phyloP scores from a whole-genome alignment of 1,140 invertebrate genomes.

The Drosophila auraria region DNA sequence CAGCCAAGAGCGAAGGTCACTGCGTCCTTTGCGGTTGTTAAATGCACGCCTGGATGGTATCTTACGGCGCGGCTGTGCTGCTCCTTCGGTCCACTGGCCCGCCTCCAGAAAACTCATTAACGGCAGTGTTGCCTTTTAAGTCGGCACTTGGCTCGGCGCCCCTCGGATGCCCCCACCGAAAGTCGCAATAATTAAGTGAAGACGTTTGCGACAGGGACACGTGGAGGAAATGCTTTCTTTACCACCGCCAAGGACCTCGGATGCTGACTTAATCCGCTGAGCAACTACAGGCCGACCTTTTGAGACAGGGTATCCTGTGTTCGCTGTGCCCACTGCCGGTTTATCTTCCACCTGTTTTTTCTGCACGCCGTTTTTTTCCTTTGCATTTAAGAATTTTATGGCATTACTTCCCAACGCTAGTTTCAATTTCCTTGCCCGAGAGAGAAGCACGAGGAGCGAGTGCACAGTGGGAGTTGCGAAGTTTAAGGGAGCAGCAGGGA shows the following conservation, averaged over 20 bases:
- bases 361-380: slow-evolving; percentile 18
- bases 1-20: slow-evolving; percentile 79
- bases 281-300: background rate
- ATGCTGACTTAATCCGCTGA: slow-evolving; percentile 31
- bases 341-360: slow-evolving; percentile 2
- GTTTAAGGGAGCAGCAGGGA: no score
- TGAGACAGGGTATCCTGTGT: slow-evolving; percentile 19
- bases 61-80: slow-evolving; percentile 3
- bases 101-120: slow-evolving; percentile 72
- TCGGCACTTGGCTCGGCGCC: slow-evolving; percentile 22
- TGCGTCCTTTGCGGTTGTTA: slow-evolving; percentile 63
- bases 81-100: slow-evolving; percentile 19
- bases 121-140: slow-evolving; percentile 67
- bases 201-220: slow-evolving; percentile 33
- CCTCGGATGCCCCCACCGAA: slow-evolving; percentile 6
- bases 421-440: slow-evolving; percentile 51
- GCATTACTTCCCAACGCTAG: slow-evolving; percentile 22
- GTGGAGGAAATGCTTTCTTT: slow-evolving; percentile 19
- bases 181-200: slow-evolving; percentile 43
- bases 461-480: background rate
- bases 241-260: slow-evolving; percentile 7
- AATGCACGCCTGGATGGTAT: slow-evolving; percentile 54
- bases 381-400: slow-evolving; percentile 55
- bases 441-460: background rate
- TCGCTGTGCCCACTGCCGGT: slow-evolving; percentile 17